These are phyloP conservation scores for Catharus bicknelli DNA, from an alignment of 2,113 vertebrate genomes.

Conservation along the genomic window DNA sequence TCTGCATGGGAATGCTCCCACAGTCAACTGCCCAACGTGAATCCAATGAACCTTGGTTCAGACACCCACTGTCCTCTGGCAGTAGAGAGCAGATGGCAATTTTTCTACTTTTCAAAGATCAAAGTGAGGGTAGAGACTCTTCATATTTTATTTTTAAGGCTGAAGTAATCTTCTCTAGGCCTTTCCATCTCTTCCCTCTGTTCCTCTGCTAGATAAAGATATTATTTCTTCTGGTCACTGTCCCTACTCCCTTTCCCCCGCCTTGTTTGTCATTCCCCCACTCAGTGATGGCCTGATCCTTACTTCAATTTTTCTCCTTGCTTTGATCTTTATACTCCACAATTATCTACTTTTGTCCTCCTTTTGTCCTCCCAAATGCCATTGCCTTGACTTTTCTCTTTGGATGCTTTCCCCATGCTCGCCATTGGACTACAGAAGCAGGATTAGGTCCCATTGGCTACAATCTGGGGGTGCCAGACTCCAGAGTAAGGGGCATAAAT, in stretches of 20 bases:
- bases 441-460: background rate
- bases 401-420: background rate
- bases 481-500: background rate
- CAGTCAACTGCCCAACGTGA: background rate
- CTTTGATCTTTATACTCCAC: background rate
- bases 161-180: background rate
- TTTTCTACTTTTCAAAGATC: background rate
- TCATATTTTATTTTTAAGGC: background rate
- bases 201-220: background rate
- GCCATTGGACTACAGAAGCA: background rate
- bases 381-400: background rate
- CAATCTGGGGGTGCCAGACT: background rate
- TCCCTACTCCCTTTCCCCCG: rapidly evolving
- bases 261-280: background rate
- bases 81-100: background rate
- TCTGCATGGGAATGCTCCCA: background rate
- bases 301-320: background rate
- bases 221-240: background rate
- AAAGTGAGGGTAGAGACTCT: background rate
- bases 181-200: background rate
- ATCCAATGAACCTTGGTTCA: background rate
- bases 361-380: background rate
- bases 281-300: background rate
- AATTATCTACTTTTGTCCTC: background rate
- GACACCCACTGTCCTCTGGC: background rate